These are phyloP conservation scores for honey bee (Apis mellifera) DNA, from an alignment of 1,140 invertebrate species.

Conservation along the genomic window DNA sequence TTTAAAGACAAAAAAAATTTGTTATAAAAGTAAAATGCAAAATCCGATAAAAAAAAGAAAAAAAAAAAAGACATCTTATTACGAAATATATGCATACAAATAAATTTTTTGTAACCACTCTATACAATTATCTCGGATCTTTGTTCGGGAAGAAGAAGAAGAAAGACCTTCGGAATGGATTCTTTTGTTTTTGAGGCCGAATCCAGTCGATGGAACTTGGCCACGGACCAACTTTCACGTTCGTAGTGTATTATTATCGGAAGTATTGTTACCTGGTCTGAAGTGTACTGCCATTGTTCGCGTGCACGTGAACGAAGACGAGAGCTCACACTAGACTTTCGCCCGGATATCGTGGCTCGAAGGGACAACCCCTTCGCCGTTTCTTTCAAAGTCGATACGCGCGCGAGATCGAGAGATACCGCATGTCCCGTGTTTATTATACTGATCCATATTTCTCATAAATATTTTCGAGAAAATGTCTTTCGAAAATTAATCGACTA, in stretches of 20 bases:
- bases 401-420: conserved; percentile 26
- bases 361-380: conserved; percentile 3
- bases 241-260: conserved; percentile 58
- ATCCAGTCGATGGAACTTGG: conserved; percentile 48
- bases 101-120: neutral
- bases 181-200: conserved; percentile 46
- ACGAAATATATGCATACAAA: too few relatives aligned
- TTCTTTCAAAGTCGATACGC: conserved; percentile 42
- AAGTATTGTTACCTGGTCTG: conserved; percentile 59
- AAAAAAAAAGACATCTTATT: too few relatives aligned
- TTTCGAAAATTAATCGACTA: neutral
- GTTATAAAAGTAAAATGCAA: too few relatives aligned
- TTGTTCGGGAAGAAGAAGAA: conserved; percentile 1
- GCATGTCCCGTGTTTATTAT: neutral
- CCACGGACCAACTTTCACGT: conserved; percentile 48
- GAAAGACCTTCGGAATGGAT: conserved; percentile 47
- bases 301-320: conserved; percentile 13
- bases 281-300: conserved; percentile 41
- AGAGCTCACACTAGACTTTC: conserved; percentile 18
- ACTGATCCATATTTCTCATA: conserved; percentile 15
- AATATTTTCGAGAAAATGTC: neutral
- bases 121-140: conserved; percentile 47
- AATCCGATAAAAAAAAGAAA: too few relatives aligned
- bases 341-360: neutral
- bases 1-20: too few relatives aligned